phyloP scores from a whole-genome alignment of 2,888 invertebrate genomes.

The Crossocerus cetratus region DNA sequence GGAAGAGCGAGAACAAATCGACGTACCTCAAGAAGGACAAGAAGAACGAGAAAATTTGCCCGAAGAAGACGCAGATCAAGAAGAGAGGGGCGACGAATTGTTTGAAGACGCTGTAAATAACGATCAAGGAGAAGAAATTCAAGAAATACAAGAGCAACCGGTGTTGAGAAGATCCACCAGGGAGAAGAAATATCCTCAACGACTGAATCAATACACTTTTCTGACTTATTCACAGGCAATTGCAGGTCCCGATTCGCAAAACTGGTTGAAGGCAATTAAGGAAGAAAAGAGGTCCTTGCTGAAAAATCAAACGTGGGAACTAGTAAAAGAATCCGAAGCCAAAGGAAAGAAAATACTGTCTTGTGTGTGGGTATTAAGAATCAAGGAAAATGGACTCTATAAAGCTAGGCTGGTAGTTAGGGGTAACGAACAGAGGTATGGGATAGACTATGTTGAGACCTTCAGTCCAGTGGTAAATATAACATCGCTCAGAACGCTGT shows the following conservation, averaged over 20 bases:
- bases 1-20: neutral
- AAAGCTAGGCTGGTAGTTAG: slow-evolving; percentile 11
- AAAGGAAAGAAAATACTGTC: slow-evolving; percentile 39
- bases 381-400: slow-evolving; percentile 45
- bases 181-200: neutral
- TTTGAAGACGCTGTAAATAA: too few species aligned
- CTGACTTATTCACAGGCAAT: slow-evolving; percentile 21
- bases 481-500: neutral
- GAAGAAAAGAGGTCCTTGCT: neutral
- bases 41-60: neutral
- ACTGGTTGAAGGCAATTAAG: slow-evolving; percentile 19
- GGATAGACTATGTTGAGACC: slow-evolving; percentile 10
- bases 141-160: neutral
- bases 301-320: too few species aligned
- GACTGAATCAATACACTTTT: neutral
- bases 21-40: too few species aligned
- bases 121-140: too few species aligned
- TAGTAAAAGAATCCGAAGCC: too few species aligned
- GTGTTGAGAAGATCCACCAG: slow-evolving; percentile 9
- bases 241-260: slow-evolving; percentile 22
- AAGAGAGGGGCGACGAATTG: too few species aligned
- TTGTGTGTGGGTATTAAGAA: slow-evolving; percentile 50
- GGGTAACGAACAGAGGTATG: slow-evolving; percentile 10
- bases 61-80: too few species aligned
- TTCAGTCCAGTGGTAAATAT: slow-evolving; percentile 19